Evolutionary conservation across 1,140 invertebrate genomes (phyloP), one percentile per base, ranked within the genome.

Genomic region (Sinella curviseta): DNA sequence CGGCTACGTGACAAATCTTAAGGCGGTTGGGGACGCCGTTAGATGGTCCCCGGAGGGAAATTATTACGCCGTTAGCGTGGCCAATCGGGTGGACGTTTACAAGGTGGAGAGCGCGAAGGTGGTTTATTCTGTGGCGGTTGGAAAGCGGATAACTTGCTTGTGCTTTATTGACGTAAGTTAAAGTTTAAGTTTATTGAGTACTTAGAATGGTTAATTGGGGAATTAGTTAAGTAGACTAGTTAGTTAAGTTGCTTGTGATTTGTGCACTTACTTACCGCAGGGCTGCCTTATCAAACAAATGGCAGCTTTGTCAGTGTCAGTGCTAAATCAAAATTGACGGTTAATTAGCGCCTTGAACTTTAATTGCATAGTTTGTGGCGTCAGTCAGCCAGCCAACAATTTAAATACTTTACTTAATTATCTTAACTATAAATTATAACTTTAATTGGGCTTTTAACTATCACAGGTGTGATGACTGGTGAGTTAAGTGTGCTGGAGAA

Each of bases 1-100:
- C 85, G 95, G 95, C 1, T 98, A 94, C 86, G 92, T 93, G 0
- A 95, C 93, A 1, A 97, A 98, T 86, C 87, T 98, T 1, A 88
- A 90, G 57, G 80, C 57, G 33, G 74, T 82, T 12, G 83, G 77
- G 24, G 81, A 85, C 83, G 82, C 85, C 57, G 87, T 90, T 3
- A 75, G 84, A 39, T 90, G 89, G 89, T 88, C 87, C 1, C 91
- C 92, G 16, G 88, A 89, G 83, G 95, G 94, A 17, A 87, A 90
- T 24, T 89, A 90, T 79, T 97, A 96, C 87, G 89, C 92, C 1
- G 85, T 97, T 20, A 90, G 90, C 48, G 91, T 91, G 48, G 91
- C 92, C 57, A 90, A 90, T 81, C 89, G 88, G 82, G 87, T 95
- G 1, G 92, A 94, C 85, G 87, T 97, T 26, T 96, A 94, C 89